Evolutionary conservation across 2,797 vertebrate species (phyloP).

Genomic region (Pithecia hirsuta): DNA sequence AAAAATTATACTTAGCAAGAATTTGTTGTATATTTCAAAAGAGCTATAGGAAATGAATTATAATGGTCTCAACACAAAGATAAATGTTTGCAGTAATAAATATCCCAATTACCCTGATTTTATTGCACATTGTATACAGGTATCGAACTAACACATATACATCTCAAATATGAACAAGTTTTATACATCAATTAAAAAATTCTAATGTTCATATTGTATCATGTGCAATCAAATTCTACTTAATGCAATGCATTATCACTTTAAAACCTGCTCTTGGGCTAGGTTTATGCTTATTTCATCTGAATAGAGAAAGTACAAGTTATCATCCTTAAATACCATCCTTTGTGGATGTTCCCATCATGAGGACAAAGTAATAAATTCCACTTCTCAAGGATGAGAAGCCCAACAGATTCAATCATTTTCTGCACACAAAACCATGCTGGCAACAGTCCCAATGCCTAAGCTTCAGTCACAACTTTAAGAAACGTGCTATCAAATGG

Average conservation of each 20-base stretch:
- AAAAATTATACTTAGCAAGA: neutral
- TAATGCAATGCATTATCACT: neutral
- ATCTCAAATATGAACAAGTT: neutral
- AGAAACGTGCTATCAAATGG: neutral
- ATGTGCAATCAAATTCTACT: neutral
- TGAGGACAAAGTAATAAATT: neutral
- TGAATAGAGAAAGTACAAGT: constrained; percentile 4
- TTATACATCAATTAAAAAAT: neutral
- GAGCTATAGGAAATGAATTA: neutral
- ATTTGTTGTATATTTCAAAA: neutral
- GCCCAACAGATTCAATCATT: neutral
- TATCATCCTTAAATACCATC: neutral
- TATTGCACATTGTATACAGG: neutral
- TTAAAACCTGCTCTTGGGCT: neutral
- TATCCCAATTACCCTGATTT: neutral
- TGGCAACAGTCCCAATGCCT: neutral
- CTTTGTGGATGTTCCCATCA: neutral
- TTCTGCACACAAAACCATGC: neutral
- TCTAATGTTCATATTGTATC: neutral
- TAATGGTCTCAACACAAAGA: neutral
- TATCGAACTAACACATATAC: neutral
- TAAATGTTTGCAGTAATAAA: neutral
- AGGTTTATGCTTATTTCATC: neutral
- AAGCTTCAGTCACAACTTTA: neutral
- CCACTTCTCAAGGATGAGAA: constrained; percentile 18